Evolutionary conservation across 1,140 invertebrate genomes (phyloP).

Genomic region (Saxidomus purpurata): DNA sequence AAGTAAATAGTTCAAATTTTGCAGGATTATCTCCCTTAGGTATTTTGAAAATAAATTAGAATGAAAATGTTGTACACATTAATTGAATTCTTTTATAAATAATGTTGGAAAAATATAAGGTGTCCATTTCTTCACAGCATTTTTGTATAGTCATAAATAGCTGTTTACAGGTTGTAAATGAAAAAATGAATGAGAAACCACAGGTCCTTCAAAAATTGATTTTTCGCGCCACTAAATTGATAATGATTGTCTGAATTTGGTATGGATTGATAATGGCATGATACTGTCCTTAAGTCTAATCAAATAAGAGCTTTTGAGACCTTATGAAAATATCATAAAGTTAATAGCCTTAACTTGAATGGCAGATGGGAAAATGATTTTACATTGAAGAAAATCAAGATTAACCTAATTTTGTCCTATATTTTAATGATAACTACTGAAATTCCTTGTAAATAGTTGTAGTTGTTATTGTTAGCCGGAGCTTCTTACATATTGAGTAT

Average conservation of each 20-base stretch:
- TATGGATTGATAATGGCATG: not conserved
- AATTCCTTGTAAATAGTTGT: not conserved
- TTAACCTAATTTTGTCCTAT: not conserved
- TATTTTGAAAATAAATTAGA: too few relatives aligned
- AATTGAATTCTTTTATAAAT: too few relatives aligned
- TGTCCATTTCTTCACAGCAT: too few relatives aligned
- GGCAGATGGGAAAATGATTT: constrained; percentile 3
- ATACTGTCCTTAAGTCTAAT: constrained; percentile 17
- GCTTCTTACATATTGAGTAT: constrained; percentile 8
- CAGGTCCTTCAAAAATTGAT: constrained; percentile 4
- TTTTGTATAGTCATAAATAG: not conserved
- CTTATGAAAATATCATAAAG: constrained; percentile 28
- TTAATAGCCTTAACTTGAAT: constrained; percentile 17
- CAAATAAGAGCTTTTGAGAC: not conserved
- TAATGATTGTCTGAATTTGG: constrained; percentile 13
- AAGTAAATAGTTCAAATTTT: too few relatives aligned
- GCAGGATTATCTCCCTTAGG: too few relatives aligned
- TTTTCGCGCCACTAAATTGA: constrained; percentile 1
- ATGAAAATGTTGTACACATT: too few relatives aligned
- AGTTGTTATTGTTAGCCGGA: not conserved
- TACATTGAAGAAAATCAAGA: not conserved
- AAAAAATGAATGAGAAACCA: not conserved
- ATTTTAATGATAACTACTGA: not conserved
- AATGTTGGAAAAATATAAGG: too few relatives aligned
- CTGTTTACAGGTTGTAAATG: not conserved